Evolutionary conservation across 2,888 invertebrate genomes (phyloP).

Genomic region (Eulithis testata): DNA sequence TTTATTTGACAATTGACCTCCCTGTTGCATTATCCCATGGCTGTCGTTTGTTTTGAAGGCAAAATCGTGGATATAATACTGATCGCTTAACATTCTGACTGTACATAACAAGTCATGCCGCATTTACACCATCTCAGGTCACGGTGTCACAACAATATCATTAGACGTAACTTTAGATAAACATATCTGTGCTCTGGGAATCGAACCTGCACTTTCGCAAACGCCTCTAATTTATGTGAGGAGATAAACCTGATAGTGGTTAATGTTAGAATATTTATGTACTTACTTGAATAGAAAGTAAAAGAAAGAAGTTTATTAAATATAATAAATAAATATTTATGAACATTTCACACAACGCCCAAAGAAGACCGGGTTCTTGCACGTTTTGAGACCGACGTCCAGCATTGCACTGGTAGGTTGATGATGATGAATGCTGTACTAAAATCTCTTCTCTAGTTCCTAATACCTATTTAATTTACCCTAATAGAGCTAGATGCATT

Average conservation of each 20-base stretch:
- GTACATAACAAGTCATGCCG: constrained; percentile 30
- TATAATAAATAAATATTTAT: too few species aligned
- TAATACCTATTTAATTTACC: neutral
- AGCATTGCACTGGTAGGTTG: too few species aligned
- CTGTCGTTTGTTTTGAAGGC: neutral
- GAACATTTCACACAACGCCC: too few species aligned
- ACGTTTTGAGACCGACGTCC: too few species aligned
- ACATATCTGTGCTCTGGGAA: constrained; percentile 43
- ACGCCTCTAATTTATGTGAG: constrained; percentile 28
- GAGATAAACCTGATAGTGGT: constrained; percentile 23
- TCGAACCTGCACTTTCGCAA: constrained; percentile 41
- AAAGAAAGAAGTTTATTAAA: too few species aligned
- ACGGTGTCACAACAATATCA: constrained; percentile 57
- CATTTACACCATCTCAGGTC: constrained; percentile 55
- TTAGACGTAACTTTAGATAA: constrained; percentile 50
- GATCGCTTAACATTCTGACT: too few species aligned
- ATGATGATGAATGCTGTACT: neutral
- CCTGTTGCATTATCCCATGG: too few species aligned
- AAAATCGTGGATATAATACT: too few species aligned
- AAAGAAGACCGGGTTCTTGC: too few species aligned
- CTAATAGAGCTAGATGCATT: neutral
- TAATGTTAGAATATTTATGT: constrained; percentile 1
- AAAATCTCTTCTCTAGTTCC: neutral
- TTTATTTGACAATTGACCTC: too few species aligned
- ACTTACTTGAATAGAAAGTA: neutral